Evolutionary conservation across 2,797 vertebrate genomes (phyloP).

Genomic region (Enteromius argenteus): DNA sequence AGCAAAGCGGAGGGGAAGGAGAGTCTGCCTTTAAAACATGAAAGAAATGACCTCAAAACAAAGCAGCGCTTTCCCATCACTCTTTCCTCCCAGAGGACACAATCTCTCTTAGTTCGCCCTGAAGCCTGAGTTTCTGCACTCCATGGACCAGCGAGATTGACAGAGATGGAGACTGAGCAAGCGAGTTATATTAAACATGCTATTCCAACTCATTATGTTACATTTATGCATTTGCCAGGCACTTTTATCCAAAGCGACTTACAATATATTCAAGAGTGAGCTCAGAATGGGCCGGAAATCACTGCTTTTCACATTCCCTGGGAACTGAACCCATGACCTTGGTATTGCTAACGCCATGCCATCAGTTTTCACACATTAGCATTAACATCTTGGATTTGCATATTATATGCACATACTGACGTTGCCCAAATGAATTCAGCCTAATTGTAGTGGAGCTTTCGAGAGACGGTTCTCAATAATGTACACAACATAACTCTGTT

Average conservation of each 20-base stretch:
- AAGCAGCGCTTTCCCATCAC: conserved; percentile 35
- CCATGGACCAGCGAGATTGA: conserved; percentile 17
- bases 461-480: not conserved
- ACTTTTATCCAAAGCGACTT: conserved; percentile 14
- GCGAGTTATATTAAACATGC: conserved; percentile 21
- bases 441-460: conserved; percentile 6
- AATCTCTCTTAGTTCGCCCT: conserved; percentile 27
- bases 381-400: conserved; percentile 11
- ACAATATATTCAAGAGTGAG: conserved; percentile 1
- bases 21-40: conserved; percentile 55
- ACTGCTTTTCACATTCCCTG: not conserved
- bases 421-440: not conserved
- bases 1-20: conserved; percentile 44
- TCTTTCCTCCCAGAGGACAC: conserved; percentile 33
- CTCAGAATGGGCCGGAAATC: not conserved
- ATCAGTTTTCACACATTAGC: not conserved
- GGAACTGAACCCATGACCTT: conserved; percentile 12
- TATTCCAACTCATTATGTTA: conserved; percentile 18
- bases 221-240: conserved; percentile 30
- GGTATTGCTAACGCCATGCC: not conserved
- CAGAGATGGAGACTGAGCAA: conserved; percentile 25
- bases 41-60: conserved; percentile 62
- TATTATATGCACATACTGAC: conserved; percentile 1
- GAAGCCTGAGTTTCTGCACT: conserved; percentile 48
- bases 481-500: conserved; percentile 8